Evolutionary conservation across 2,797 vertebrate species (phyloP).

Genomic region (Distichodus sexfasciatus): DNA sequence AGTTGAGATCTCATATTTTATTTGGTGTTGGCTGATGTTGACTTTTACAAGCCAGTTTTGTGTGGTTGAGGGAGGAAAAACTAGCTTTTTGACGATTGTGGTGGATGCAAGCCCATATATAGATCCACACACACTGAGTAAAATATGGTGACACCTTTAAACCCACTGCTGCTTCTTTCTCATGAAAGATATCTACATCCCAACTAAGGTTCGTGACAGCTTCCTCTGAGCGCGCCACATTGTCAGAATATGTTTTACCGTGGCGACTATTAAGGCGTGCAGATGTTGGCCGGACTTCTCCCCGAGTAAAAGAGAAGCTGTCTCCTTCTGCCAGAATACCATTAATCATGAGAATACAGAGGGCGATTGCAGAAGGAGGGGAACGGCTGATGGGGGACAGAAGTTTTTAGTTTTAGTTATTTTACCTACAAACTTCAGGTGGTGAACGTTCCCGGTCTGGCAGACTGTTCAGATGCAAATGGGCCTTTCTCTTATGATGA

Average conservation of each 20-base stretch:
- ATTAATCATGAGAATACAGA: slow-evolving; percentile 28
- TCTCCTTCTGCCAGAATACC: slow-evolving; percentile 11
- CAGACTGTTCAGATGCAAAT: too few species aligned
- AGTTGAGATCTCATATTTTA: not conserved
- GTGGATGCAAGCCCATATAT: slow-evolving; percentile 7
- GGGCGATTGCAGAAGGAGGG: slow-evolving; percentile 19
- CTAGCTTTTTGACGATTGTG: slow-evolving; percentile 11
- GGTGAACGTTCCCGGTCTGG: too few species aligned
- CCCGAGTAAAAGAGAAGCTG: slow-evolving; percentile 19
- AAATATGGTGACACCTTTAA: slow-evolving; percentile 7
- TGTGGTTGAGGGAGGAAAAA: not conserved
- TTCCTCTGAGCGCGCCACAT: slow-evolving; percentile 22
- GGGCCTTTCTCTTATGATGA: too few species aligned
- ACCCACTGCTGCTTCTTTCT: slow-evolving; percentile 2
- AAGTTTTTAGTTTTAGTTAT: too few species aligned
- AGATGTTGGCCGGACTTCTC: slow-evolving; percentile 16
- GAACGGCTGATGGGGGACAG: not conserved
- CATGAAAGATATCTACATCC: slow-evolving; percentile 31
- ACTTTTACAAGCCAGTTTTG: slow-evolving; percentile 20
- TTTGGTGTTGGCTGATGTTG: slow-evolving; percentile 16
- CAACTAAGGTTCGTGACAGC: slow-evolving; percentile 13
- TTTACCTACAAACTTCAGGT: too few species aligned
- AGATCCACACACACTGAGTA: not conserved
- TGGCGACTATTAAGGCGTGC: slow-evolving; percentile 11
- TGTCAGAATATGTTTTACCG: slow-evolving; percentile 34